Evolutionary conservation across 2,113 vertebrate species (phyloP).

Genomic region (Pituophis catenifer): DNA sequence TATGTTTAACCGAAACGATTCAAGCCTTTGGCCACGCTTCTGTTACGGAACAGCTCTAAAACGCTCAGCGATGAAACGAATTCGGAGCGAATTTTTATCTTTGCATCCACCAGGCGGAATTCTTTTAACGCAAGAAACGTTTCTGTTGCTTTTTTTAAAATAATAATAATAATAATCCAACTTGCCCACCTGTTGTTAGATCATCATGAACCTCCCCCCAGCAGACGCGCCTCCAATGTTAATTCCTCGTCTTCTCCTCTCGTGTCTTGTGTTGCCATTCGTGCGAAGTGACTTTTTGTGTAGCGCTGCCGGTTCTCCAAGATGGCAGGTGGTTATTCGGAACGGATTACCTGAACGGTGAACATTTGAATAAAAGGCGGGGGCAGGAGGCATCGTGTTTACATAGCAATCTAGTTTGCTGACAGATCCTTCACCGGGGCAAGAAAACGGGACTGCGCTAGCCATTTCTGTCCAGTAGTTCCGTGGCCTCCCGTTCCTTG

Average conservation of each 20-base stretch:
- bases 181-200: conserved; percentile 64
- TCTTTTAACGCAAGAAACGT: conserved; percentile 64
- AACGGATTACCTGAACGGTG: conserved; percentile 9
- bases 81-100: conserved; percentile 71
- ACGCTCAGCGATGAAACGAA: conserved; percentile 64
- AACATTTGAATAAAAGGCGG: conserved; percentile 20
- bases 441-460: background rate
- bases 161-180: conserved; percentile 7
- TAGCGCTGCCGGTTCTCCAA: background rate
- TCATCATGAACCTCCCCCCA: conserved; percentile 47
- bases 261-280: conserved; percentile 43
- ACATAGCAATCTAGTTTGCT: conserved; percentile 36
- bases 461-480: conserved; percentile 16
- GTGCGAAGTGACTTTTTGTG: conserved; percentile 43
- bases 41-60: conserved; percentile 68
- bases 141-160: conserved; percentile 59
- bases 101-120: conserved; percentile 62
- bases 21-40: conserved; percentile 57
- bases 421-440: conserved; percentile 10
- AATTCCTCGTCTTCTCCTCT: conserved; percentile 29
- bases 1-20: conserved; percentile 70
- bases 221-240: conserved; percentile 46
- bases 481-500: background rate
- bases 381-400: conserved; percentile 40
- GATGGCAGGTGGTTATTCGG: background rate